Percentiles rank a stretch among this genome's conserved stretches.
phyloP scores from a whole-genome alignment of 2,888 invertebrate species.

The Heteromyza rotundicornis region DNA sequence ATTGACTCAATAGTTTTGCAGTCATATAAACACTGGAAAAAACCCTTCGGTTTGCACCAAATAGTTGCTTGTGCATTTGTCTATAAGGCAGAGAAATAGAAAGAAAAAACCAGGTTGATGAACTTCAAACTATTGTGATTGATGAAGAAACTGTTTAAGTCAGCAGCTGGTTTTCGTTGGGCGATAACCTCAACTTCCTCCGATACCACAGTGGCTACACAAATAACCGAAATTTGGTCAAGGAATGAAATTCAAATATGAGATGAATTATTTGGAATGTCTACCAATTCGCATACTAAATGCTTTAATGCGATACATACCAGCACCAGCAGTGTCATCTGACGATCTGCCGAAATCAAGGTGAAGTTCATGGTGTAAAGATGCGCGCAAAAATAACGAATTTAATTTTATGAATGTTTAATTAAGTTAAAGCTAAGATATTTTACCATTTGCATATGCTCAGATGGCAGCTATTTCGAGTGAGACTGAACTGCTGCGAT shows the following conservation, averaged over 20 bases:
- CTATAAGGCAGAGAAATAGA: too few species aligned
- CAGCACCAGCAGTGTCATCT: too few species aligned
- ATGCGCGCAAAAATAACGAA: neutral
- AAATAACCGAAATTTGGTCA: conserved; percentile 1
- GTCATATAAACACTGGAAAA: too few species aligned
- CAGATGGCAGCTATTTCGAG: neutral
- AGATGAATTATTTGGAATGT: neutral
- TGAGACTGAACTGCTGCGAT: neutral
- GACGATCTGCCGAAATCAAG: neutral
- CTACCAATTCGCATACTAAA: neutral
- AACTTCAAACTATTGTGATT: too few species aligned
- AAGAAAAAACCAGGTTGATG: too few species aligned
- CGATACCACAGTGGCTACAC: neutral
- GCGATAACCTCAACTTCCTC: neutral
- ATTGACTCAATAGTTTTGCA: too few species aligned
- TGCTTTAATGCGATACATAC: neutral
- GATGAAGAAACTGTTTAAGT: too few species aligned
- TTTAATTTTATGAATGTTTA: neutral
- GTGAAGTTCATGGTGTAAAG: neutral
- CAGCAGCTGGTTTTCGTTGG: neutral
- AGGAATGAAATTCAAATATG: neutral
- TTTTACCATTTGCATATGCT: neutral
- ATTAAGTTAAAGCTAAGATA: neutral
- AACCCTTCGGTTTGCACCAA: too few species aligned
- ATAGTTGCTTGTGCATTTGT: too few species aligned